Base-by-base conservation (phyloP, 1,140 invertebrate species). In the Doryteuthis pealeii region DNA sequence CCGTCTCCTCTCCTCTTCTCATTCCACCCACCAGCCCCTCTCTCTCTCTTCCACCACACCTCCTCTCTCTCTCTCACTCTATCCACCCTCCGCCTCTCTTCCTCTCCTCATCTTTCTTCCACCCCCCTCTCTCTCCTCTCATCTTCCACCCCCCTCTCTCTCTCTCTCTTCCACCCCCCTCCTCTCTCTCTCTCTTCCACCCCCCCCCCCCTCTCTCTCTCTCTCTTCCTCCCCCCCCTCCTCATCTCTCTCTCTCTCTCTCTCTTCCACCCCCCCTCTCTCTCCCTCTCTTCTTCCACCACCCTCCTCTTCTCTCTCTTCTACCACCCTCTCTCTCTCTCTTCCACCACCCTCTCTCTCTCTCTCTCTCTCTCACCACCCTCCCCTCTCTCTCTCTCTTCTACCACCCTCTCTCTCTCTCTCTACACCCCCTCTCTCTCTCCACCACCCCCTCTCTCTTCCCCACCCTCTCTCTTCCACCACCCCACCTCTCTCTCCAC, bases 311-410 rank as follows among this genome's bases (percentile, higher is more conserved):
- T 35, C n/a, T 43, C 35, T 22, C 76, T 74, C n/a, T 71, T 71
- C 54, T 76, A 66, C 43, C 73, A 67, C 73, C 70, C 70, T 18
- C 73, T 67, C 43, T 67, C 71, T 32, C 73, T 72, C 12, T 73
- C 71, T 40, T 74, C 77, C 72, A 71, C 74, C 62, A 54, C 31
- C 68, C 72, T 31, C 30, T 72, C 31, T 45, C 66, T 62, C 45
- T 70, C 43, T 35, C 74, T 72, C n/a, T 58, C 58, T 71, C 70
- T 8, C 33, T 18, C 28, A n/a, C n/a, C n/a, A n/a, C n/a, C n/a
- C n/a, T n/a, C n/a, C n/a, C n/a, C n/a, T n/a, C n/a, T n/a, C n/a
- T 26, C 49, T 40, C 40, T 67, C 30, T 49, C 26, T 12, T 22
- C 33, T n/a, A 30, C 30, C 15, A 32, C 66, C 26, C n/a, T 54